Evolutionary conservation across 2,113 vertebrate genomes (phyloP).

Genomic region (Cyphomyrus discorhynchus): DNA sequence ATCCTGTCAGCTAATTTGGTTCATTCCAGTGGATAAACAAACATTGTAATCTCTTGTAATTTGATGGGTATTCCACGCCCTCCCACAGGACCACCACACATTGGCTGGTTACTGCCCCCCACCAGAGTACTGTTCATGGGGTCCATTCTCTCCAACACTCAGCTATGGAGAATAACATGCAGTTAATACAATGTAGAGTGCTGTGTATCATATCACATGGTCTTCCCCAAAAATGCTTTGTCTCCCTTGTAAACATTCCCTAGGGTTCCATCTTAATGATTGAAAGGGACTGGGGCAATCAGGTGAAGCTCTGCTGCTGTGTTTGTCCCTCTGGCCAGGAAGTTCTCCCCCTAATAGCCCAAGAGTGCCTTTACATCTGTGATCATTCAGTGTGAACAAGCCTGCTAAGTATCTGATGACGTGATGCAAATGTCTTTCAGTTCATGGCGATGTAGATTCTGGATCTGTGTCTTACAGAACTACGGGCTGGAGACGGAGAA

Average conservation of each 20-base stretch:
- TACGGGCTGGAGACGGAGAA: conserved; percentile 95
- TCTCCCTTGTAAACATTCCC: background rate
- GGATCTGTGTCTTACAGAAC: conserved; percentile 64
- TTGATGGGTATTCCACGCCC: background rate
- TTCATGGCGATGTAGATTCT: background rate
- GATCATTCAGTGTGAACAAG: background rate
- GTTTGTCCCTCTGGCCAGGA: background rate
- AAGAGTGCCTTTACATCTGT: background rate
- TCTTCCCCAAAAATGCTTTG: background rate
- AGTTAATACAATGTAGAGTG: background rate
- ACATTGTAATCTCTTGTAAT: background rate
- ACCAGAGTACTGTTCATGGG: background rate
- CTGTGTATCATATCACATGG: background rate
- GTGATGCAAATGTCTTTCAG: background rate
- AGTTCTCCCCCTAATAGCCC: background rate
- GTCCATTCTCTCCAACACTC: background rate
- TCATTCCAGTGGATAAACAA: background rate
- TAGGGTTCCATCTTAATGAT: background rate
- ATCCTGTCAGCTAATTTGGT: background rate
- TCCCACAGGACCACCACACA: background rate
- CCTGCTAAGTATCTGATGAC: background rate
- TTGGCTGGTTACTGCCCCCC: background rate
- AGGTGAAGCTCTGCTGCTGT: background rate
- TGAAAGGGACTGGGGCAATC: background rate
- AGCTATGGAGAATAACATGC: no score